phyloP scores from a whole-genome alignment of 2,113 vertebrate genomes.

The Ranitomeya variabilis region DNA sequence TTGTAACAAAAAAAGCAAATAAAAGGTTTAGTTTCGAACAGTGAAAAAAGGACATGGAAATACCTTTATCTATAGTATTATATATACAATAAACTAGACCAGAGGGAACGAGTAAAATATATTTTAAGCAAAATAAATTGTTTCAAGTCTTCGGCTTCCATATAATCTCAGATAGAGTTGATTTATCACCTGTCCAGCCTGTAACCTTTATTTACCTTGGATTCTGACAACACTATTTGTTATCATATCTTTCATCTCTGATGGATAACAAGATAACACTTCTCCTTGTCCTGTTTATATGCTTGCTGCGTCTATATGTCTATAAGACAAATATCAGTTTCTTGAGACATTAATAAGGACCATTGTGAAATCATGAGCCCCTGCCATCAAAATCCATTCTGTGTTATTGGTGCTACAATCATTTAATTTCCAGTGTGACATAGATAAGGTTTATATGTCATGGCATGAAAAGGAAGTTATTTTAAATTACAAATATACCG shows the following conservation, averaged over 20 bases:
- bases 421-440: slow-evolving; percentile 22
- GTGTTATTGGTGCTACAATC: neutral
- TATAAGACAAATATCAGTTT: slow-evolving; percentile 4
- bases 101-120: neutral
- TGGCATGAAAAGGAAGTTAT: slow-evolving; percentile 25
- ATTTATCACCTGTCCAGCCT: slow-evolving; percentile 40
- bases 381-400: slow-evolving; percentile 6
- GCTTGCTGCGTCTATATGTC: neutral
- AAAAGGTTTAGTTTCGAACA: neutral
- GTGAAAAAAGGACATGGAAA: neutral
- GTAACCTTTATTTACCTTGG: slow-evolving; percentile 47
- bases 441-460: slow-evolving; percentile 31
- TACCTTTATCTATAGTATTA: neutral
- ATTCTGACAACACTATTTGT: slow-evolving; percentile 44
- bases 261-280: slow-evolving; percentile 17
- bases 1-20: neutral
- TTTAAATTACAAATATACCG: slow-evolving; percentile 53
- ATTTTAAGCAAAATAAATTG: slow-evolving; percentile 4
- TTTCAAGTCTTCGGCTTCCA: slow-evolving; percentile 1
- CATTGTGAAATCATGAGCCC: neutral
- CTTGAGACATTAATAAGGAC: slow-evolving; percentile 35
- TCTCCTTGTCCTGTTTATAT: slow-evolving; percentile 34
- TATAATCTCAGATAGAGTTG: slow-evolving; percentile 1
- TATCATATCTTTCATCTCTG: slow-evolving; percentile 24
- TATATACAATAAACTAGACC: neutral